phyloP scores from a whole-genome alignment of 2,797 vertebrate genomes.

The Pipistrellus pygmaeus region DNA sequence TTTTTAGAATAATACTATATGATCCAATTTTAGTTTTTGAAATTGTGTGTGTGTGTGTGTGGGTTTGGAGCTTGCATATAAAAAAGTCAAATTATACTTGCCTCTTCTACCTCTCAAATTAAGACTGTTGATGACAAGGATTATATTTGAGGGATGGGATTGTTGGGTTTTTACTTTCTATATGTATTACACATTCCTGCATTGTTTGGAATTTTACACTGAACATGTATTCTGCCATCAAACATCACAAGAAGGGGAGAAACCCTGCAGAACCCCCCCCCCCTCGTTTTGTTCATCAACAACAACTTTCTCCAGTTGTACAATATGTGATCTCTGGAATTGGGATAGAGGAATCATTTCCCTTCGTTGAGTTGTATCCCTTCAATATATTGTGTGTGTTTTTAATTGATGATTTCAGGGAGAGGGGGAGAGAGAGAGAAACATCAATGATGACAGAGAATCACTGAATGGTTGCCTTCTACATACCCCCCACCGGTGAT shows the following conservation, averaged over 20 bases:
- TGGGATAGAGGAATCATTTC: background rate
- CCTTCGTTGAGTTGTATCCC: background rate
- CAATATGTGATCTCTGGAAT: background rate
- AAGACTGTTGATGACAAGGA: background rate
- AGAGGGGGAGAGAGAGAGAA: too few relatives aligned
- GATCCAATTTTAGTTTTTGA: background rate
- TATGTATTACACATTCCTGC: background rate
- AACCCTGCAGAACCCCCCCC: background rate
- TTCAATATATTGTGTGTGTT: background rate
- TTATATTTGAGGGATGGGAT: background rate
- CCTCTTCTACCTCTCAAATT: background rate
- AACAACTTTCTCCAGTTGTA: background rate
- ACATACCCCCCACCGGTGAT: too few relatives aligned
- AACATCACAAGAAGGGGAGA: background rate
- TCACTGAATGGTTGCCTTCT: too few relatives aligned
- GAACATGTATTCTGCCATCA: slow-evolving; percentile 2
- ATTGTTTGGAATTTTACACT: slow-evolving; percentile 35
- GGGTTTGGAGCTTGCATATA: slow-evolving; percentile 48
- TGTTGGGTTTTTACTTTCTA: background rate
- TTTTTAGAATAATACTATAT: background rate
- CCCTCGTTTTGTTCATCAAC: accelerated
- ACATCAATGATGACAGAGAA: too few relatives aligned
- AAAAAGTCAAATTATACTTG: background rate
- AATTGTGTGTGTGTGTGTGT: slow-evolving; percentile 34
- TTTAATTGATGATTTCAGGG: too few relatives aligned